Conservation (phyloP, 2,888 invertebrate genomes). For the Neocrepidodera transversa region DNA sequence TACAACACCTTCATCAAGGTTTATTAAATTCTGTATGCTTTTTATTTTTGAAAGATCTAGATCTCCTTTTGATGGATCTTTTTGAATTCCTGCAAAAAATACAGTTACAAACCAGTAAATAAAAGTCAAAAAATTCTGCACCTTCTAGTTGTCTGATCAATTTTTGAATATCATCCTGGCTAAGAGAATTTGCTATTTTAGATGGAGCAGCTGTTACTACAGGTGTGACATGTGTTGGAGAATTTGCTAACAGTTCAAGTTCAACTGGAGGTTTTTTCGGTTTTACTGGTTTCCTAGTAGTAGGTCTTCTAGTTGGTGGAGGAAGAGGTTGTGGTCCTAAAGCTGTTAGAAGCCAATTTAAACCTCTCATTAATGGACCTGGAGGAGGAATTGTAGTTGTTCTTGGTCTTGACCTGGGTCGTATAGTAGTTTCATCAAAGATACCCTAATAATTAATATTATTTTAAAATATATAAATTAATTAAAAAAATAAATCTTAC, state of each 20-base stretch:
- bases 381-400: slow-evolving; percentile 60
- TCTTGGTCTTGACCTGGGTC: slow-evolving; percentile 48
- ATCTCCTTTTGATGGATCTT: slow-evolving; percentile 52
- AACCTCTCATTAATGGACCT: slow-evolving; percentile 56
- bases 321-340: slow-evolving; percentile 50
- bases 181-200: slow-evolving; percentile 45
- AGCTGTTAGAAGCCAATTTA: slow-evolving; percentile 58
- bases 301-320: slow-evolving; percentile 32
- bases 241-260: slow-evolving; percentile 51
- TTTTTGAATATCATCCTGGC: slow-evolving; percentile 51
- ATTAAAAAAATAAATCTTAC: slow-evolving; percentile 39
- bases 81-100: slow-evolving; percentile 46
- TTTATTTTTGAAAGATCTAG: slow-evolving; percentile 53
- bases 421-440: slow-evolving; percentile 46
- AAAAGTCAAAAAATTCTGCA: background rate
- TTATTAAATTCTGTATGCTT: slow-evolving; percentile 50
- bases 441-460: slow-evolving; percentile 38
- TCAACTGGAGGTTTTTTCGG: slow-evolving; percentile 40
- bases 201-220: slow-evolving; percentile 51
- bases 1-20: slow-evolving; percentile 46
- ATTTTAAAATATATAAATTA: background rate
- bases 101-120: background rate
- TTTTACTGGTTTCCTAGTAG: slow-evolving; percentile 42
- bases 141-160: slow-evolving; percentile 55
- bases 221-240: slow-evolving; percentile 55